Base-by-base conservation (phyloP, 2,797 vertebrate species). In the Oophaga sylvatica region DNA sequence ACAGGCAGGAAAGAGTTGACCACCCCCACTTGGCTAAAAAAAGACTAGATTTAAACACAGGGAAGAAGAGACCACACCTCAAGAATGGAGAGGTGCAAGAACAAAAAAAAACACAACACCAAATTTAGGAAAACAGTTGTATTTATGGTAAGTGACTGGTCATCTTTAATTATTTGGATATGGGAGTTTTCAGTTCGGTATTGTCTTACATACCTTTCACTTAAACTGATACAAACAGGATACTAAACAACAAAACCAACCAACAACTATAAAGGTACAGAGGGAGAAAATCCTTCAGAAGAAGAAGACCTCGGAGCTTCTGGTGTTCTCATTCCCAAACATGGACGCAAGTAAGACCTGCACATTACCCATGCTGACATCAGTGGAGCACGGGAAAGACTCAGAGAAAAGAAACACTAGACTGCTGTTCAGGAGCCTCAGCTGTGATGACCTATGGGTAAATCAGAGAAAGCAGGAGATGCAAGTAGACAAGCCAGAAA, bases 371-470 rank as follows among this genome's bases (percentile, higher is more conserved):
- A 91, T 91, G 29, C 35, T 87, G 87, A 90, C 41, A 80, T 73
- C 91, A 87, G 90, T 93, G 71, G 90, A 90, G 90, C 90, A 87
- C 81, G 70, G 71, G 80, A 87, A 90, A 29, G 89, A 91, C 29
- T 86, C 87, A 59, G 80, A 89, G 79, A 70, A 31, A 41, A 89
- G 81, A 90, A 88, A 89, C 87, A 82, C 83, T n/a, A 75, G 88
- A 88, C 88, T 83, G 16, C 83, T 89, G 62, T 90, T 80, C 86
- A 93, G 92, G 29, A 91, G 85, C 79, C 91, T 92, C 92, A 96
- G 95, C 92, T 93, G 93, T 68, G 97, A 97, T 86, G 96, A 97
- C 91, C 90, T 97, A 79, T 97, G 96, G 97, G 94, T 97, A 12
- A 93, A 94, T 91, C 95, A 97, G 89, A 97, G 95, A 93, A 95